These are phyloP conservation scores for Archocentrus centrarchus DNA, from an alignment of 2,113 vertebrate genomes.

Conservation along the genomic window DNA sequence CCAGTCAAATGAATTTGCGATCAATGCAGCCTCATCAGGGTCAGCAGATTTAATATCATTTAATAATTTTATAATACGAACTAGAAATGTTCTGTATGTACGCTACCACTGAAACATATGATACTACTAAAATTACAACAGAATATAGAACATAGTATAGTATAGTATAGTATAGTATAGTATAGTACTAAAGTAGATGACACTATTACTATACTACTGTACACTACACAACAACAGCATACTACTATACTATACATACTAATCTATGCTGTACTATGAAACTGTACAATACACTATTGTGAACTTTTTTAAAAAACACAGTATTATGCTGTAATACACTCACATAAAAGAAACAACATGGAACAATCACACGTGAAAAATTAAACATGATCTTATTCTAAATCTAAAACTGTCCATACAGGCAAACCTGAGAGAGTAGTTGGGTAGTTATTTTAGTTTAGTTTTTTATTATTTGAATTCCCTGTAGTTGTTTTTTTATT, in stretches of 20 bases:
- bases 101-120: too few relatives aligned
- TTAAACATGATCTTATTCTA: not conserved
- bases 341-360: not conserved
- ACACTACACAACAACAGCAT: not conserved
- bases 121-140: too few relatives aligned
- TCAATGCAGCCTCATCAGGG: not conserved
- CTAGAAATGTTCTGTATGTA: too few relatives aligned
- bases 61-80: too few relatives aligned
- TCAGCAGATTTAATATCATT: not conserved
- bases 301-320: not conserved
- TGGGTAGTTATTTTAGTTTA: too few relatives aligned
- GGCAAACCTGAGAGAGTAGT: not conserved
- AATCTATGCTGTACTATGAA: not conserved
- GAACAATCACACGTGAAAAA: not conserved
- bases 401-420: not conserved
- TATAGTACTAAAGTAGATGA: too few relatives aligned
- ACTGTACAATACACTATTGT: slow-evolving; percentile 8
- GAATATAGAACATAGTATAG: not conserved
- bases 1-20: not conserved
- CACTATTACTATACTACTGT: not conserved
- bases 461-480: too few relatives aligned
- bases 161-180: not conserved
- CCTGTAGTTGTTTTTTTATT: too few relatives aligned
- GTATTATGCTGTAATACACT: not conserved
- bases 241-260: too few relatives aligned